These are phyloP conservation scores for Ypsolopha scabrella DNA, from an alignment of 2,888 invertebrate genomes.

Conservation along the genomic window DNA sequence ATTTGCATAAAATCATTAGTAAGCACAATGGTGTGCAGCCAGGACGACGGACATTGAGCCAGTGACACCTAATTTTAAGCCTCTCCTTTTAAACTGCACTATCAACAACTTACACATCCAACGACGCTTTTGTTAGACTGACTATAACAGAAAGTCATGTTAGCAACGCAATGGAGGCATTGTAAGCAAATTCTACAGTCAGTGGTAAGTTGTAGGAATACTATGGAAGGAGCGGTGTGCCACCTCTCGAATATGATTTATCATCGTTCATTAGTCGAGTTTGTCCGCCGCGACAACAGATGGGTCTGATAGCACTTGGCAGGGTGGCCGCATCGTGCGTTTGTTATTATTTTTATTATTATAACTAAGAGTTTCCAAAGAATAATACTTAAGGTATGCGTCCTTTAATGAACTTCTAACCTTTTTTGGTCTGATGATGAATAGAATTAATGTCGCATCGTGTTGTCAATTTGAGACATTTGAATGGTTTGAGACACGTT, in stretches of 20 bases:
- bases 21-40: conserved; percentile 67
- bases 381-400: conserved; percentile 69
- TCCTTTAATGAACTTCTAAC: conserved; percentile 69
- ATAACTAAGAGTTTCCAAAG: conserved; percentile 47
- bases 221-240: conserved; percentile 43
- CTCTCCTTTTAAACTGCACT: neutral
- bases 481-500: conserved; percentile 33
- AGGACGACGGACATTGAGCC: conserved; percentile 50
- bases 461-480: conserved; percentile 67
- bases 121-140: neutral
- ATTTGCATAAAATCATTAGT: conserved; percentile 72
- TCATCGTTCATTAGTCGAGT: conserved; percentile 71
- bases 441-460: conserved; percentile 66
- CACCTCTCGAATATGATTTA: conserved; percentile 71
- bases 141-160: neutral
- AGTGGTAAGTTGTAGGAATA: conserved; percentile 28
- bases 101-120: neutral
- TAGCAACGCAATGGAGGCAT: conserved; percentile 28
- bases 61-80: conserved; percentile 36
- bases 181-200: conserved; percentile 12
- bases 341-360: conserved; percentile 70
- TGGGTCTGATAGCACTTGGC: conserved; percentile 71
- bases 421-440: conserved; percentile 66
- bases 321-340: conserved; percentile 57
- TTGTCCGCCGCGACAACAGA: conserved; percentile 71